Conservation (phyloP, 1,140 invertebrate species). For the Diachasma alloeum region DNA sequence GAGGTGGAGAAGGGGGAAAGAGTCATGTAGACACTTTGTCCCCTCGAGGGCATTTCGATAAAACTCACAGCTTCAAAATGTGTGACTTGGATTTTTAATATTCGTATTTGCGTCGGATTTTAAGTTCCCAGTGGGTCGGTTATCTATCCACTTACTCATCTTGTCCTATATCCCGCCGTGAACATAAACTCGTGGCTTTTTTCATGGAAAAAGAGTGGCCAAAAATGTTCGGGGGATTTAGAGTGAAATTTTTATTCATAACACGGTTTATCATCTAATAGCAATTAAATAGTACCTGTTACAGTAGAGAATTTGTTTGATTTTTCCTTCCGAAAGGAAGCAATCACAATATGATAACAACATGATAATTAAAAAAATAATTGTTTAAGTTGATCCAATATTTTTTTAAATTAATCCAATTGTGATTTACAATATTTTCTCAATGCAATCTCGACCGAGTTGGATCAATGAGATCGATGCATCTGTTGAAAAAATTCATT, state of each 20-base stretch:
- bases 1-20: background rate
- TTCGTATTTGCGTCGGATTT: background rate
- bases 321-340: no score
- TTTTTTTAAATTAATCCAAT: no score
- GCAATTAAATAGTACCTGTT: no score
- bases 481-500: no score
- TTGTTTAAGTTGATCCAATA: no score
- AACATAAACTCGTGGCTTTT: background rate
- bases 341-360: no score
- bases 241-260: background rate
- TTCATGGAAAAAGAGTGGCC: background rate
- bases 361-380: no score
- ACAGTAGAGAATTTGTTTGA: no score
- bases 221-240: background rate
- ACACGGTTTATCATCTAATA: background rate
- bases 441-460: no score
- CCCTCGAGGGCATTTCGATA: background rate
- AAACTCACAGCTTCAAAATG: background rate
- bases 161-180: background rate
- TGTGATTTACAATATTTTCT: no score
- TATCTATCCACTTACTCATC: background rate
- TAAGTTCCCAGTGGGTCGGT: background rate
- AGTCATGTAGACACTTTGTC: background rate
- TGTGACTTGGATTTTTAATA: constrained; percentile 4
- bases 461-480: no score